Conservation (phyloP, 1,140 invertebrate species). For the Neotoxoptera formosana region DNA sequence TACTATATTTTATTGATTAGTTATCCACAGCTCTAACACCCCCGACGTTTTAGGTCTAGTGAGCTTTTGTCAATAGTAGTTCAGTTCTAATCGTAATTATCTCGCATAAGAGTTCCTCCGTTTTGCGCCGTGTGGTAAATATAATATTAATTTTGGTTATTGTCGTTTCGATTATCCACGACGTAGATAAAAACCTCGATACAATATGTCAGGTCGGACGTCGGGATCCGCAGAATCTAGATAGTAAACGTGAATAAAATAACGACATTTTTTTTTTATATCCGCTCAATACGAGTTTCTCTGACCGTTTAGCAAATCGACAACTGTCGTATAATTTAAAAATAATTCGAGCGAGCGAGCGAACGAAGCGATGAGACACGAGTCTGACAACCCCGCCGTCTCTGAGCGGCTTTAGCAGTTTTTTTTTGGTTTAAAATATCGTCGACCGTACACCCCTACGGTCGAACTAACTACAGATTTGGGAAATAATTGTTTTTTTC, state of each 20-base stretch:
- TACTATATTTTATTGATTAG: not conserved
- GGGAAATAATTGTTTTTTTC: not conserved
- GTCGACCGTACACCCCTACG: not conserved
- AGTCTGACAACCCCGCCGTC: not conserved
- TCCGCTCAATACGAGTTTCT: not conserved
- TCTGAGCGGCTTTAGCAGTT: not conserved
- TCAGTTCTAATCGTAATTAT: not conserved
- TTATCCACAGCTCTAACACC: not conserved
- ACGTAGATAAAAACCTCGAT: not conserved
- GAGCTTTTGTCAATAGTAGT: not conserved
- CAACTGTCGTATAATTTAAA: not conserved
- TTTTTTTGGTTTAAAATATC: not conserved
- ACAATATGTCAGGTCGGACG: not conserved
- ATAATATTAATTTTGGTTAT: not conserved
- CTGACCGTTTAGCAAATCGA: not conserved
- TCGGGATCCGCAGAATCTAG: not conserved
- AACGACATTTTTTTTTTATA: not conserved
- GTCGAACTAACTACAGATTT: not conserved
- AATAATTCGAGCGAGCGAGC: not conserved
- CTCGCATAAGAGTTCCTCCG: not conserved
- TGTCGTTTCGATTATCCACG: not conserved
- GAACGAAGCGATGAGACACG: no score
- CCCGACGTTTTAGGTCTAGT: not conserved
- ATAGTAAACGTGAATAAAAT: not conserved
- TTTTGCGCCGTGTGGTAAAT: not conserved